These are phyloP conservation scores for Atta cephalotes DNA, from an alignment of 1,140 invertebrate species.

Conservation along the genomic window DNA sequence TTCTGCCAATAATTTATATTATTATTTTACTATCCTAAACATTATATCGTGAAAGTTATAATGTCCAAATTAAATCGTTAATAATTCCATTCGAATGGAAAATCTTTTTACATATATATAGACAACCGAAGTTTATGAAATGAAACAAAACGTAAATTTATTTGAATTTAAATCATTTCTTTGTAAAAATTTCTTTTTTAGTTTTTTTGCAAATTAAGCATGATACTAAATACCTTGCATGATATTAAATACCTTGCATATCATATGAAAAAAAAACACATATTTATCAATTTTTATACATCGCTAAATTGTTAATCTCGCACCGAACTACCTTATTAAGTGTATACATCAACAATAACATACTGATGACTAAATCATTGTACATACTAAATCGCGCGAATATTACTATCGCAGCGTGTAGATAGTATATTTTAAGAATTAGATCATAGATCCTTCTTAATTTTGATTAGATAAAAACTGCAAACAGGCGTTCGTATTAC, in stretches of 20 bases:
- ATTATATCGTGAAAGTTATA: conserved; percentile 18
- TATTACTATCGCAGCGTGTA: conserved; percentile 26
- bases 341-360: conserved; percentile 64
- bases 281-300: neutral
- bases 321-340: conserved; percentile 50
- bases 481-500: neutral
- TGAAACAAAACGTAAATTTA: too few relatives aligned
- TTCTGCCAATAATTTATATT: conserved; percentile 19
- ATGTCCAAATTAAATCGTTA: conserved; percentile 2
- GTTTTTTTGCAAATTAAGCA: neutral
- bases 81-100: neutral
- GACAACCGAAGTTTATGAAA: conserved; percentile 16
- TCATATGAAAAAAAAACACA: conserved; percentile 34
- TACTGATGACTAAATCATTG: conserved; percentile 72
- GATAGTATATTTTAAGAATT: conserved; percentile 35
- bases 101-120: neutral
- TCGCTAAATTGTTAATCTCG: conserved; percentile 9
- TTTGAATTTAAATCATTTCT: neutral
- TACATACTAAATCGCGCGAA: conserved; percentile 62
- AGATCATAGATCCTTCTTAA: conserved; percentile 64
- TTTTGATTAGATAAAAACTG: conserved; percentile 64
- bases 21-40: neutral
- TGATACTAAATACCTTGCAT: neutral
- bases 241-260: neutral
- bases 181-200: neutral